Evolutionary conservation across 1,140 invertebrate genomes (phyloP).

Genomic region (Atta colombica): DNA sequence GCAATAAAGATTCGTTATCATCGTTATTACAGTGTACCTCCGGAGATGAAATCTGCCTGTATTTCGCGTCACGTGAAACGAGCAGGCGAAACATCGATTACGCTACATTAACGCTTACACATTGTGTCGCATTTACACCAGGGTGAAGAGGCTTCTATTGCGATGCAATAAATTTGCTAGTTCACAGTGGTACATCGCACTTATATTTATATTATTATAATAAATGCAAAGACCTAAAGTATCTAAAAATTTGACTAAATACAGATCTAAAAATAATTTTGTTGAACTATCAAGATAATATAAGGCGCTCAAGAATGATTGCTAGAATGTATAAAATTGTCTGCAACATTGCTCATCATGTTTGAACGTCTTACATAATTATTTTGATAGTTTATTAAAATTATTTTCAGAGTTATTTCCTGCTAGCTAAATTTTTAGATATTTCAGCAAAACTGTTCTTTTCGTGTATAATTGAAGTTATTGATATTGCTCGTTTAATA

Average conservation of each 20-base stretch:
- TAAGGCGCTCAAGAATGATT: too few relatives aligned
- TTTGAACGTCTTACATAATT: too few relatives aligned
- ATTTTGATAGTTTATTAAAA: too few relatives aligned
- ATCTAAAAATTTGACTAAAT: too few relatives aligned
- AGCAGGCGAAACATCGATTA: slow-evolving; percentile 33
- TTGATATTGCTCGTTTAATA: not conserved
- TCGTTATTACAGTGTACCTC: slow-evolving; percentile 35
- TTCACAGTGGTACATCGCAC: not conserved
- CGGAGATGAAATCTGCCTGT: slow-evolving; percentile 36
- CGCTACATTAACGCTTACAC: slow-evolving; percentile 45
- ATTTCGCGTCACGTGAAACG: slow-evolving; percentile 36
- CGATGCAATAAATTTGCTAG: slow-evolving; percentile 4
- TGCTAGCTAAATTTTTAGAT: too few relatives aligned
- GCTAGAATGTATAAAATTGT: too few relatives aligned
- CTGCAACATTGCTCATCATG: too few relatives aligned
- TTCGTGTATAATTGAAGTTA: not conserved
- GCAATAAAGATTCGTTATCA: slow-evolving; percentile 54
- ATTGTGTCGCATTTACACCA: not conserved
- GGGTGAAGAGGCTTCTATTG: slow-evolving; percentile 4
- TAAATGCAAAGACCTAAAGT: too few relatives aligned
- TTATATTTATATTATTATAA: not conserved
- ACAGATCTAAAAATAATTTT: too few relatives aligned
- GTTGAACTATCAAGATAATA: too few relatives aligned
- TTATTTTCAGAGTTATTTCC: too few relatives aligned
- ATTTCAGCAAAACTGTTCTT: too few relatives aligned